Percentiles rank a stretch among this genome's conserved stretches.
These are phyloP conservation scores for Camelus bactrianus DNA, from an alignment of 2,113 vertebrate species.

Conservation along the genomic window DNA sequence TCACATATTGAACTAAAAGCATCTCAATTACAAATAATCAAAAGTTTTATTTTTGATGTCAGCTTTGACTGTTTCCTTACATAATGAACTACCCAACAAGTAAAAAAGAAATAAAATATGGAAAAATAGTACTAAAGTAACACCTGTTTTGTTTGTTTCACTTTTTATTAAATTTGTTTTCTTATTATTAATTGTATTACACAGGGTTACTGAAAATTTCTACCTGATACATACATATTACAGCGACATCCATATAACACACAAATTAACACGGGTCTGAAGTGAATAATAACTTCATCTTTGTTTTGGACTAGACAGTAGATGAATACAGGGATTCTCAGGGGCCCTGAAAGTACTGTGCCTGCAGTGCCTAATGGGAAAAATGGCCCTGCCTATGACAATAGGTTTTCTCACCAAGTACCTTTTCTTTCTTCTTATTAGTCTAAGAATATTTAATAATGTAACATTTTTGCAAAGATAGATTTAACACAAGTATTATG, in stretches of 20 bases:
- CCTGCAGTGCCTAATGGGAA: background rate
- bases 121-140: background rate
- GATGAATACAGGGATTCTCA: conserved; percentile 60
- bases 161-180: background rate
- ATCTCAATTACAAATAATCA: conserved; percentile 36
- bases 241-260: background rate
- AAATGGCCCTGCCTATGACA: background rate
- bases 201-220: background rate
- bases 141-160: background rate
- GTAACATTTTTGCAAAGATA: background rate
- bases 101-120: background rate
- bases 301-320: background rate
- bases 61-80: background rate
- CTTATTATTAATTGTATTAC: background rate
- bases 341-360: background rate
- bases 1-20: conserved; percentile 47
- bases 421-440: background rate
- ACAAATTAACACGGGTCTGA: background rate
- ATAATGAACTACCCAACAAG: background rate
- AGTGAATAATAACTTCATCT: background rate
- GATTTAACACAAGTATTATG: background rate
- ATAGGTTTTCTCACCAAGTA: background rate
- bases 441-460: background rate
- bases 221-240: background rate
- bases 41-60: conserved; percentile 1